These are phyloP conservation scores for Leptopterna dolabrata DNA, from an alignment of 2,888 invertebrate species.

Conservation along the genomic window DNA sequence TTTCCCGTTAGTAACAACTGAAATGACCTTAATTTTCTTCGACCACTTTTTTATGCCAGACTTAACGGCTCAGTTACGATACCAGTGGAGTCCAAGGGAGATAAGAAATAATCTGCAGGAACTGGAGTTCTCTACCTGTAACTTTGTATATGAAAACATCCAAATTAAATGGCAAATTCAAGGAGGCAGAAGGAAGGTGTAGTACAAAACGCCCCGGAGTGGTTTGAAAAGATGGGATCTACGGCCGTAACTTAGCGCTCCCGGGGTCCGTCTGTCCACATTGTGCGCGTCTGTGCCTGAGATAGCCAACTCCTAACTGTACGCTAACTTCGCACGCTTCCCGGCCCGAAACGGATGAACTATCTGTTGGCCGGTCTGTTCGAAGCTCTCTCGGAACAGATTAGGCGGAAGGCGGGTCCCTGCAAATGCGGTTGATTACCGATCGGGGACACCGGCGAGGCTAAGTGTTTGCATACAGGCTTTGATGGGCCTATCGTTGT, in stretches of 20 bases:
- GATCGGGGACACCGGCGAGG: not conserved
- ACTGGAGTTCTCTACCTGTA: not conserved
- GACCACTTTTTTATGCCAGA: no score
- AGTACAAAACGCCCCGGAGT: conserved; percentile 22
- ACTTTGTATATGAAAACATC: conserved; percentile 1
- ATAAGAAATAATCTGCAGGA: no score
- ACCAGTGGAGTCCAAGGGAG: no score
- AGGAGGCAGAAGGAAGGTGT: conserved; percentile 6
- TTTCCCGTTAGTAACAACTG: no score
- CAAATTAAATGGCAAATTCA: conserved; percentile 13
- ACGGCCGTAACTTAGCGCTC: conserved; percentile 13
- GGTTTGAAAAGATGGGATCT: conserved; percentile 12
- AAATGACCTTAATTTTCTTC: no score
- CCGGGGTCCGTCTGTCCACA: conserved; percentile 35
- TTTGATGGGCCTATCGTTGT: not conserved
- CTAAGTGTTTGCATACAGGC: not conserved
- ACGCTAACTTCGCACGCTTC: conserved; percentile 38
- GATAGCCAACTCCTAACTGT: conserved; percentile 44
- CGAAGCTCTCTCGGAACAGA: not conserved
- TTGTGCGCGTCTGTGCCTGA: conserved; percentile 29
- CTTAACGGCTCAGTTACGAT: no score
- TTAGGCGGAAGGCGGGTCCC: not conserved
- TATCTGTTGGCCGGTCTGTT: conserved; percentile 10
- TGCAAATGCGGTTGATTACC: not conserved
- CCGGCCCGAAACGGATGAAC: conserved; percentile 9